Evolutionary conservation across 1,140 invertebrate genomes (phyloP), one percentile per base, ranked within the genome.

Genomic region (Neoseiulus cucumeris): DNA sequence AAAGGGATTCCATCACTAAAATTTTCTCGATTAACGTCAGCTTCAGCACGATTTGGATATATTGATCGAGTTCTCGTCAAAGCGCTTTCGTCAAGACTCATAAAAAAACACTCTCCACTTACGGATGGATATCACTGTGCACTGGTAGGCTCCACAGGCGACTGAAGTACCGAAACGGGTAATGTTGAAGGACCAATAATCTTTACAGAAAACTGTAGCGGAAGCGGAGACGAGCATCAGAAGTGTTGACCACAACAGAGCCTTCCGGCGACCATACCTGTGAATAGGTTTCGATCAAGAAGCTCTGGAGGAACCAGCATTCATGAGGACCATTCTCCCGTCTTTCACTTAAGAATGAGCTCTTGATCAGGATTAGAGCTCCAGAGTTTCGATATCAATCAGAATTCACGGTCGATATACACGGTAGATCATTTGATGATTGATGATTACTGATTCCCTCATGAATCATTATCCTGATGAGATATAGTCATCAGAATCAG

Each of bases 111-210:
- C 9, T 20, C 22, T 14, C 22, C 25, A 17, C 51, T 17, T 25
- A 59, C 51, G 14, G 12, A 59, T 17, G 14, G 51, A 59, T 14
- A 59, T 17, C 2, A 59, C 22, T n/a, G 51, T 59, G 22, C 51
- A 59, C 22, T 59, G 51, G 22, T 59, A 59, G 22, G 51, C 51
- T n/a, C 51, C 51, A 59, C 51, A 59, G 14, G 51, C 51, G 14
- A 59, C 22, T 5, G 51, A 59, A 9, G 33, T 59, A 12, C 1
- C 51, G 9, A 59, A 59, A 18, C 51, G 51, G 6, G 51, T 20
- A 17, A 59, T 20, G 51, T 59, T 59, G 51, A 59, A 59, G 2
- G 51, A 59, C 51, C 51, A 59, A 9, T 59, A 59, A 20, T 59
- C 51, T 18, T 20, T 25, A 33, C 51, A 59, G 51, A 59, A 59